Evolutionary conservation across 2,113 vertebrate genomes (phyloP).

Genomic region (mouse (Mus musculus)): GRCm39 chr11:43840001-43840500

Average conservation of each 20-base stretch:
- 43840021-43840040: neutral
- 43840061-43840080: conserved; percentile 24
- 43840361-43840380: neutral
- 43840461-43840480: neutral
- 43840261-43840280: neutral
- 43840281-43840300: neutral
- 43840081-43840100: neutral
- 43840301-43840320: neutral
- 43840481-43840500: neutral
- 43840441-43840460: neutral
- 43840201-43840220: neutral
- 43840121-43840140: neutral
- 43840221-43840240: neutral
- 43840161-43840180: neutral
- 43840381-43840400: neutral
- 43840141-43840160: neutral
- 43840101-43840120: neutral
- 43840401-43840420: neutral
- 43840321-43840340: neutral
- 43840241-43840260: too few relatives aligned
- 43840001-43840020: neutral
- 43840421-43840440: neutral
- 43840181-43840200: too few relatives aligned
- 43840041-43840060: neutral
- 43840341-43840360: neutral